Conservation (phyloP, 1,140 invertebrate species). For the Drosophila tani region DNA sequence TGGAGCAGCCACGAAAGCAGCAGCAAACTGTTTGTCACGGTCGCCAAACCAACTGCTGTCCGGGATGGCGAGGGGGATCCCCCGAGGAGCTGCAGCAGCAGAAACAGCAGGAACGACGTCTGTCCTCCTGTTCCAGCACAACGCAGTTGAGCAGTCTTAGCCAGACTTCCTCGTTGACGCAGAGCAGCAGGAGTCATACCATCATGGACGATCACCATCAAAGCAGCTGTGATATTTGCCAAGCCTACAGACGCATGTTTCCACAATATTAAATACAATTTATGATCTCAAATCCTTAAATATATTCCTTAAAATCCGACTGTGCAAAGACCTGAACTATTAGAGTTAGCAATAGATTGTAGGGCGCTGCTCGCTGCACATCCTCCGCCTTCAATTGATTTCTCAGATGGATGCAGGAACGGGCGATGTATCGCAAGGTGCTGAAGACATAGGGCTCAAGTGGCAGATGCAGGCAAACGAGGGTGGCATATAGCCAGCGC, state of each 20-base stretch:
- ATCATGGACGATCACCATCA: conserved; percentile 51
- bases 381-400: conserved; percentile 53
- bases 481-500: conserved; percentile 73
- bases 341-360: conserved; percentile 74
- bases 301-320: conserved; percentile 64
- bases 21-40: conserved; percentile 65
- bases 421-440: conserved; percentile 70
- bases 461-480: conserved; percentile 75
- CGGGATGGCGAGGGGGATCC: background rate
- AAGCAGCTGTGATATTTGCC: conserved; percentile 62
- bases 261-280: conserved; percentile 7
- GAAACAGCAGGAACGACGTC: conserved; percentile 23
- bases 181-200: conserved; percentile 35
- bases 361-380: conserved; percentile 67
- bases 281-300: conserved; percentile 16
- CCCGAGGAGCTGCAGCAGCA: background rate
- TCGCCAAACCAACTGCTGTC: conserved; percentile 42
- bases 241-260: conserved; percentile 61
- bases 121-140: conserved; percentile 60
- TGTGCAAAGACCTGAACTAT: conserved; percentile 72
- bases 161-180: conserved; percentile 38
- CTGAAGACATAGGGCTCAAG: conserved; percentile 78
- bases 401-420: conserved; percentile 63
- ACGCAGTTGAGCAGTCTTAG: conserved; percentile 57
- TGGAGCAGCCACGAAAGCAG: conserved; percentile 63